Evolutionary conservation across 2,113 vertebrate genomes (phyloP).

Genomic region (Alectura lathami): DNA sequence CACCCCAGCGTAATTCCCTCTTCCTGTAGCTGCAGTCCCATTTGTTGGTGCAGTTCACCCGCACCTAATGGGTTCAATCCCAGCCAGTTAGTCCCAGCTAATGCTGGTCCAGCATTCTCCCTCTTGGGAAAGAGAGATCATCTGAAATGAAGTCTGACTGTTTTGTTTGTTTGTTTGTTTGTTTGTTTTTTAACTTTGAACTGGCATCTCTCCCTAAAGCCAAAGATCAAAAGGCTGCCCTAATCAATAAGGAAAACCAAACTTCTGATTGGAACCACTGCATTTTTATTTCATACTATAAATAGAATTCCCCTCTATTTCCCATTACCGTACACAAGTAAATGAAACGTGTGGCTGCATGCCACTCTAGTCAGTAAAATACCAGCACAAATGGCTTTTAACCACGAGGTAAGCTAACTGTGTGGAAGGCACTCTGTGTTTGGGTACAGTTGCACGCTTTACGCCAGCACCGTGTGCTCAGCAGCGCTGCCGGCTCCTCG

Average conservation of each 20-base stretch:
- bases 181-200: background rate
- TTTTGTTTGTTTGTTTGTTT: too few relatives aligned
- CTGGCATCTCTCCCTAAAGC: background rate
- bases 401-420: conserved; percentile 3
- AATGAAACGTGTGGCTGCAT: conserved; percentile 57
- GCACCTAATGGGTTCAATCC: too few relatives aligned
- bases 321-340: conserved; percentile 71
- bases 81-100: background rate
- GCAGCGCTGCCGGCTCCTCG: background rate
- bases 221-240: background rate
- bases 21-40: background rate
- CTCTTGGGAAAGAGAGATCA: background rate
- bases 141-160: background rate
- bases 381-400: conserved; percentile 36
- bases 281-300: conserved; percentile 78
- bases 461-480: background rate
- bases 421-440: conserved; percentile 27
- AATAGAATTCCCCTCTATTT: conserved; percentile 76
- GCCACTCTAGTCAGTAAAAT: conserved; percentile 46
- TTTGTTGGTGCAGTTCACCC: background rate
- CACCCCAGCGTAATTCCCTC: background rate
- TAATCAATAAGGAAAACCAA: background rate
- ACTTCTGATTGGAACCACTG: conserved; percentile 68
- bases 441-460: background rate
- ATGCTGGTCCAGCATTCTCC: background rate